Percentiles rank a stretch among this genome's conserved stretches.
These are phyloP conservation scores for Rhingia rostrata DNA, from an alignment of 2,888 invertebrate genomes.

Conservation along the genomic window DNA sequence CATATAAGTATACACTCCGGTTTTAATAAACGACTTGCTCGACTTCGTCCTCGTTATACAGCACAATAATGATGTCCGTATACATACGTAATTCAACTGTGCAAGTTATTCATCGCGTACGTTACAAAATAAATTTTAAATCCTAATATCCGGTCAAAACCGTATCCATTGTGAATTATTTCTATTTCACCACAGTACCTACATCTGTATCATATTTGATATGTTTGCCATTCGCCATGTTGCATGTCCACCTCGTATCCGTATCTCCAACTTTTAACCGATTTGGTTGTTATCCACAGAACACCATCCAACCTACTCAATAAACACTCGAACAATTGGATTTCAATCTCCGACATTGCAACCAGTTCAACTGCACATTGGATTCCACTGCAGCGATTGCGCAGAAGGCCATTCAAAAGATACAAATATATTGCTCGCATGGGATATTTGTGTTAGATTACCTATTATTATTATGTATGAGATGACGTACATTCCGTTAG, in stretches of 20 bases:
- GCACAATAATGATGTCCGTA: no score
- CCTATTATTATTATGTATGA: not conserved
- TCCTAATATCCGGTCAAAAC: not conserved
- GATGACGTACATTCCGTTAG: not conserved
- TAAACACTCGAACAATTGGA: slow-evolving; percentile 15
- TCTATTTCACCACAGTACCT: slow-evolving; percentile 12
- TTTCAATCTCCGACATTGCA: slow-evolving; percentile 4
- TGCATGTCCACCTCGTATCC: slow-evolving; percentile 17
- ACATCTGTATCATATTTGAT: slow-evolving; percentile 22
- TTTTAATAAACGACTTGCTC: no score
- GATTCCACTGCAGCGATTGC: not conserved
- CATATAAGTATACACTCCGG: no score
- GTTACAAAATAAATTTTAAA: not conserved
- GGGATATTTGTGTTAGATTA: slow-evolving; percentile 6
- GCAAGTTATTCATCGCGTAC: no score
- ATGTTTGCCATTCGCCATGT: slow-evolving; percentile 26
- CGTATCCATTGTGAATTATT: slow-evolving; percentile 9
- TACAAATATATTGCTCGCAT: slow-evolving; percentile 12
- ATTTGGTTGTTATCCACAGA: slow-evolving; percentile 4
- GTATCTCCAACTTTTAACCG: not conserved
- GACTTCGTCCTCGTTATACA: no score
- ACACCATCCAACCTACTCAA: slow-evolving; percentile 9
- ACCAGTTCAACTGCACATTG: slow-evolving; percentile 16
- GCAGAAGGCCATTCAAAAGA: slow-evolving; percentile 6
- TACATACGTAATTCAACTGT: no score